phyloP scores from a whole-genome alignment of 2,797 vertebrate species.

The Manis javanica region DNA sequence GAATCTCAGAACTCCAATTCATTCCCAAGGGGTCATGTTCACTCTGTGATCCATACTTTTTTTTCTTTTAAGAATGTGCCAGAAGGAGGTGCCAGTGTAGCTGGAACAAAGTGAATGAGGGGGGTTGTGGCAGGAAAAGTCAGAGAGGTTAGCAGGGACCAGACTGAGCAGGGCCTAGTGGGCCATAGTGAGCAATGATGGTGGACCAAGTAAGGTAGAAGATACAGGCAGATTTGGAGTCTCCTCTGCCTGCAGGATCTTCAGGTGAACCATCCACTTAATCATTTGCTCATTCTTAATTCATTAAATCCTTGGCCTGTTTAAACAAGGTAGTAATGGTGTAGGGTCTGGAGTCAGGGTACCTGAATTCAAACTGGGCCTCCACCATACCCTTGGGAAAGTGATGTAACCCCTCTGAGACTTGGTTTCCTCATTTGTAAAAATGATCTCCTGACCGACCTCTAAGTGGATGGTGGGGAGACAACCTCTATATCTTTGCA shows the following conservation, averaged over 20 bases:
- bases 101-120: neutral
- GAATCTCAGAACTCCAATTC: conserved; percentile 37
- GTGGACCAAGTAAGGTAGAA: neutral
- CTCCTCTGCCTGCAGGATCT: conserved; percentile 53
- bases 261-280: conserved; percentile 26
- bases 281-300: conserved; percentile 48
- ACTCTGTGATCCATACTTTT: conserved; percentile 25
- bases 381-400: conserved; percentile 25
- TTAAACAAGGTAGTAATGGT: conserved; percentile 51
- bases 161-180: neutral
- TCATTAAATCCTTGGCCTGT: neutral
- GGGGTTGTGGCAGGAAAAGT: neutral
- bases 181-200: neutral
- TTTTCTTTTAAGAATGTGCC: conserved; percentile 16
- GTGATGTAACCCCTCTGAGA: neutral
- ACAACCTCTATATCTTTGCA: neutral
- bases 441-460: conserved; percentile 14
- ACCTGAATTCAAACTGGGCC: neutral
- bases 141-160: neutral
- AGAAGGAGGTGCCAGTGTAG: conserved; percentile 18
- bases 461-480: neutral
- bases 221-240: conserved; percentile 1
- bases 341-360: conserved; percentile 41
- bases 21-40: conserved; percentile 15
- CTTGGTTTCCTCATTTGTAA: conserved; percentile 30